phyloP scores from a whole-genome alignment of 2,113 vertebrate genomes.

The Callithrix jacchus region DNA sequence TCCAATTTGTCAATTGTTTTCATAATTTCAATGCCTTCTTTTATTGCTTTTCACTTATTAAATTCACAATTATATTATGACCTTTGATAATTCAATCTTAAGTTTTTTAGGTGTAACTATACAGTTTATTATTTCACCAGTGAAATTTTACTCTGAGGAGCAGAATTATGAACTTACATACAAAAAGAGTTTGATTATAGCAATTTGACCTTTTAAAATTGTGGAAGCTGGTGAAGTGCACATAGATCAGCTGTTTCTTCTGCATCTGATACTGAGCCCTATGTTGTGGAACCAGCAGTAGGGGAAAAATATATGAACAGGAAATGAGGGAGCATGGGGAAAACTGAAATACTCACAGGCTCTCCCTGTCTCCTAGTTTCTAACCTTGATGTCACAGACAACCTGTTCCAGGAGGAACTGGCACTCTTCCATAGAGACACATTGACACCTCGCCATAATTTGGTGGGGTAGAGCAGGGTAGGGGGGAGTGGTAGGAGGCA shows the following conservation, averaged over 20 bases:
- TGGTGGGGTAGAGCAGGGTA: rapidly evolving
- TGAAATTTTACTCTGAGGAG: background rate
- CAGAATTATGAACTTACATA: background rate
- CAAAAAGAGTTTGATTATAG: background rate
- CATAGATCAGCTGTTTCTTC: background rate
- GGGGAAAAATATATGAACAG: background rate
- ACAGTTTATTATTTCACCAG: background rate
- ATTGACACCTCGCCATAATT: background rate
- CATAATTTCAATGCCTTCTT: background rate
- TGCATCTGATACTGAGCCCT: background rate
- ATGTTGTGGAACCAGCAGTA: background rate
- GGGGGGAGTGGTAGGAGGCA: background rate
- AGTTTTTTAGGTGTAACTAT: background rate
- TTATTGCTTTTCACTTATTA: background rate
- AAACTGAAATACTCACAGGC: background rate
- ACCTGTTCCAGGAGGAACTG: background rate
- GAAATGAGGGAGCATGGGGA: rapidly evolving
- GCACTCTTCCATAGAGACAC: background rate
- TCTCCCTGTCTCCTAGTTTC: background rate
- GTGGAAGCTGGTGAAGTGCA: background rate
- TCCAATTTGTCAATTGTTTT: background rate
- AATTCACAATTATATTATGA: background rate
- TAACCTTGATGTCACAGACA: background rate
- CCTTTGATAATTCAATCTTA: background rate
- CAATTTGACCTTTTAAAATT: background rate